A percentile compares a stretch with the other conserved stretches of the same genome.
Conservation (phyloP, 2,797 vertebrate species). For the Pseudochirops corinnae region DNA sequence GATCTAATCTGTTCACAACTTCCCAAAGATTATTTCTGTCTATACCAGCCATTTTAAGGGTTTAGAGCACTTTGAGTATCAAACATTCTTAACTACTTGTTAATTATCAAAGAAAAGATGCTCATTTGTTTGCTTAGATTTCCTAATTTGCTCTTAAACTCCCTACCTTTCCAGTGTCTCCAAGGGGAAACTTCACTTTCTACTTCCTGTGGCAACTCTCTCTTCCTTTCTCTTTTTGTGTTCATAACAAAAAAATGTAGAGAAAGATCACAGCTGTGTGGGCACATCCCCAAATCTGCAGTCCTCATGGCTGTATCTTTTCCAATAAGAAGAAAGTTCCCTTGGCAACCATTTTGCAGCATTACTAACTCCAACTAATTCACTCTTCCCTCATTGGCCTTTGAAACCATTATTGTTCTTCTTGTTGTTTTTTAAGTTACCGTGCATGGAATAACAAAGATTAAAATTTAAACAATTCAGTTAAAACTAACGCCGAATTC, state of each 20-base stretch:
- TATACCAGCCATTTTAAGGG: background rate
- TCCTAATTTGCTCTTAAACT: background rate
- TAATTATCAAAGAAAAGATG: background rate
- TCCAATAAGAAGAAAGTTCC: constrained; percentile 11
- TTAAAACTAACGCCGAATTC: background rate
- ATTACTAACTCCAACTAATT: background rate
- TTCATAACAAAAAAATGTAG: background rate
- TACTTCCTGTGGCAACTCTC: background rate
- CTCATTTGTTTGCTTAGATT: background rate
- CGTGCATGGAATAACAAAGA: background rate
- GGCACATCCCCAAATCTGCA: constrained; percentile 3
- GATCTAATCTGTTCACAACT: background rate
- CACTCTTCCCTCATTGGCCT: background rate
- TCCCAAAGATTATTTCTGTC: background rate
- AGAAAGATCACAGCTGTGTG: constrained; percentile 3
- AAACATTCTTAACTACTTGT: background rate
- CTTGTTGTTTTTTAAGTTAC: background rate
- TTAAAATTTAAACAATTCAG: background rate
- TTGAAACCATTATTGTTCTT: background rate
- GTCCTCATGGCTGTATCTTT: background rate
- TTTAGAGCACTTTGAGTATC: background rate
- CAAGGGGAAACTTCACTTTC: background rate
- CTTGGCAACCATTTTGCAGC: constrained; percentile 2
- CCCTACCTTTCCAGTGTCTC: background rate
- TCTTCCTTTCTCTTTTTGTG: constrained; percentile 7